Percentiles rank a stretch among this genome's conserved stretches.
Conservation (phyloP, 30 jellyfish, hydroid and myxozoan genomes). For the Chrysaora quinquecirrha region DNA sequence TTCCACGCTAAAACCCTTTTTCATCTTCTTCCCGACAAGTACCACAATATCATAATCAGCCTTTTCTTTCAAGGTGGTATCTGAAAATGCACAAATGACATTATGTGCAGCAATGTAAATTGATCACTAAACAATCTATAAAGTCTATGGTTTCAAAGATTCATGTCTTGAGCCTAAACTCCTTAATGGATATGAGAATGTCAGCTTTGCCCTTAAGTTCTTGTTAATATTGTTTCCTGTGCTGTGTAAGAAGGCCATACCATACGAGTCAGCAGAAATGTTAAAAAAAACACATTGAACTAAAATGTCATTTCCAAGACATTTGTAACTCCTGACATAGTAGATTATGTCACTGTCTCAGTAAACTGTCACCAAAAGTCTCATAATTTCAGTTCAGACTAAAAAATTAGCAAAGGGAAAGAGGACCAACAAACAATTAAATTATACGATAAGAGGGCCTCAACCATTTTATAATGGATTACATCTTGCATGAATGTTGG, state of each 20-base stretch:
- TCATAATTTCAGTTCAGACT: not conserved
- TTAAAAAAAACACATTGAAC: not conserved
- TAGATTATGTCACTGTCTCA: not conserved
- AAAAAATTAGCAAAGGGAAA: not conserved
- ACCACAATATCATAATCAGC: no score
- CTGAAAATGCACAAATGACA: no score
- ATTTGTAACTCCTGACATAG: not conserved
- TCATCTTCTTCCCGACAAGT: no score
- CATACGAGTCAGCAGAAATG: not conserved
- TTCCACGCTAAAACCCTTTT: no score
- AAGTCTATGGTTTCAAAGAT: no score
- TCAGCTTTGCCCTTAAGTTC: no score
- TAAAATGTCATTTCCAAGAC: not conserved
- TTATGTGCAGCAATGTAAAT: no score
- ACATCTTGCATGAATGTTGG: not conserved
- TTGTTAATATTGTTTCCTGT: no score
- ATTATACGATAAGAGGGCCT: not conserved
- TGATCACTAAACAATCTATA: no score
- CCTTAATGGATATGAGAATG: no score
- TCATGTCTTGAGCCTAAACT: no score
- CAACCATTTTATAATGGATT: not conserved
- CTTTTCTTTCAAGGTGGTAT: no score
- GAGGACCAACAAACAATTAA: not conserved
- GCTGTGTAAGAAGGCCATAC: conserved; percentile 1
- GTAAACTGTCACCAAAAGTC: not conserved